Evolutionary conservation across 1,140 invertebrate species (phyloP).

Genomic region (Leptestheria dahalacensis): DNA sequence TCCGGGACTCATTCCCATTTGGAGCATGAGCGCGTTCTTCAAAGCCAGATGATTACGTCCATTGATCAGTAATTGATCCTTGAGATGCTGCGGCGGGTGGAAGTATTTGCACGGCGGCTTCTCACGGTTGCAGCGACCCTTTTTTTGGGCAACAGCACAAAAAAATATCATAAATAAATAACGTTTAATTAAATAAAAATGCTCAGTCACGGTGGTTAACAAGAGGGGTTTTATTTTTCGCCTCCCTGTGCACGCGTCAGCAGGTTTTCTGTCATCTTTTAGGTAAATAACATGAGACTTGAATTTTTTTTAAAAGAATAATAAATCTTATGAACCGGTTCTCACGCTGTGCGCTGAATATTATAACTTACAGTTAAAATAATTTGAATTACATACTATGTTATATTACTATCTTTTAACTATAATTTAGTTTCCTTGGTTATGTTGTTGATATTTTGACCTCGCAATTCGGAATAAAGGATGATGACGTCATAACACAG

Average conservation of each 20-base stretch:
- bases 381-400: too few relatives aligned
- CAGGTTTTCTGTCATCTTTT: too few relatives aligned
- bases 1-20: constrained; percentile 74
- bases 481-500: too few relatives aligned
- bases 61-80: constrained; percentile 98
- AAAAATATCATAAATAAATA: constrained; percentile 1
- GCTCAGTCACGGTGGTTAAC: neutral
- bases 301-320: too few relatives aligned
- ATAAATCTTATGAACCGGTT: too few relatives aligned
- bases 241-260: neutral
- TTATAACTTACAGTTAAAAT: too few relatives aligned
- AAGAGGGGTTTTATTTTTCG: neutral
- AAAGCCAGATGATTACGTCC: constrained; percentile 96
- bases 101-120: constrained; percentile 99
- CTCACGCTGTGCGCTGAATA: too few relatives aligned
- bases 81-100: constrained; percentile 97
- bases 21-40: constrained; percentile 91
- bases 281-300: too few relatives aligned
- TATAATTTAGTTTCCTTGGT: too few relatives aligned
- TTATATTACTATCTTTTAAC: too few relatives aligned
- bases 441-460: too few relatives aligned
- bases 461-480: too few relatives aligned
- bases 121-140: constrained; percentile 99
- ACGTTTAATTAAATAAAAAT: neutral
- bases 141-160: constrained; percentile 21